Conservation (phyloP, 2,113 vertebrate genomes). For the Electrona antarctica region DNA sequence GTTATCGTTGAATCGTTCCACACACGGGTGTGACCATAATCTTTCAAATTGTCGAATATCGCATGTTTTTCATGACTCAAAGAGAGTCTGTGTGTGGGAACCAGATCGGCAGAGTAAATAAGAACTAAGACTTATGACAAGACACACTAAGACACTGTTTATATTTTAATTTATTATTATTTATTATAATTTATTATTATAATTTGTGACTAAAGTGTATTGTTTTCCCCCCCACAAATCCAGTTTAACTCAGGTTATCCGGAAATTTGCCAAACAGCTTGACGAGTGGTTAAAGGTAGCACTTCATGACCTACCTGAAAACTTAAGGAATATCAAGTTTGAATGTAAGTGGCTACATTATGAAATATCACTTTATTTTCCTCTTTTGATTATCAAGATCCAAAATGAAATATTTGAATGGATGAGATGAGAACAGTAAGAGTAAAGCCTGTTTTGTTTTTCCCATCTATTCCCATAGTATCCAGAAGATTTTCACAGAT, state of each 20-base stretch:
- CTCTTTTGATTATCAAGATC: neutral
- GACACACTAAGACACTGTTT: no score
- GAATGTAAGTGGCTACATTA: constrained; percentile 81
- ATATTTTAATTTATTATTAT: no score
- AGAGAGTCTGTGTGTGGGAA: no score
- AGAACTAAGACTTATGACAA: no score
- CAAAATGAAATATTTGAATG: neutral
- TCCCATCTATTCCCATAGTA: constrained; percentile 80
- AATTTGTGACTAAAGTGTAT: neutral
- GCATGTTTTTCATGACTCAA: no score
- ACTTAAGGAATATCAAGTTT: constrained; percentile 97
- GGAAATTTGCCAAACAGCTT: constrained; percentile 98
- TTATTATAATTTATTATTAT: no score
- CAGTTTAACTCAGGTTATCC: constrained; percentile 97
- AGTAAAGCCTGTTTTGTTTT: constrained; percentile 2
- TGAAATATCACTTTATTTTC: neutral
- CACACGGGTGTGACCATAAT: no score
- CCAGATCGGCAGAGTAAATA: no score
- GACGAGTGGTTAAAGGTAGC: constrained; percentile 99
- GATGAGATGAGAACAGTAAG: neutral
- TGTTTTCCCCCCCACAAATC: constrained; percentile 8
- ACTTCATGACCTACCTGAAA: constrained; percentile 95
- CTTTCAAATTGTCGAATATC: no score
- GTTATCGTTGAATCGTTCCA: neutral
- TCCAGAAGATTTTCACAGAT: constrained; percentile 99